phyloP scores from a whole-genome alignment of 2,113 vertebrate genomes.

The Aepyceros melampus region DNA sequence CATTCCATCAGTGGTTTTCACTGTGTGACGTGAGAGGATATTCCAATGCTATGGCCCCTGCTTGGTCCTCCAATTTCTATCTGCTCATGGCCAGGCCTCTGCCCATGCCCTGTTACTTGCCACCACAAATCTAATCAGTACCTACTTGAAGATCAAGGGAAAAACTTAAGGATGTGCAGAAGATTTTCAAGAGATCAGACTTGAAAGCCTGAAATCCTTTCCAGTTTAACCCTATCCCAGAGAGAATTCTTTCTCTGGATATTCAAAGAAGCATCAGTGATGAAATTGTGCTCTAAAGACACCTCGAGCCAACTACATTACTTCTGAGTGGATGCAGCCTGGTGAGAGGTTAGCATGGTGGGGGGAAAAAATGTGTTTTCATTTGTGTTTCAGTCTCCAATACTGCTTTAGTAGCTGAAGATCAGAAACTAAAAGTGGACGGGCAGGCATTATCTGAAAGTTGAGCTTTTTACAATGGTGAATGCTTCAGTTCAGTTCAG shows the following conservation, averaged over 20 bases:
- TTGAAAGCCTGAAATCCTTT: not conserved
- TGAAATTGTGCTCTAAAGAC: not conserved
- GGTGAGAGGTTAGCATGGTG: not conserved
- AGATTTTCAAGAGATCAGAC: not conserved
- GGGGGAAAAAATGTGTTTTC: not conserved
- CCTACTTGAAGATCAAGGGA: not conserved
- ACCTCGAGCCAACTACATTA: not conserved
- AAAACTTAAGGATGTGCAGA: not conserved
- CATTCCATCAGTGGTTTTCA: not conserved
- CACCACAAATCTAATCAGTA: not conserved
- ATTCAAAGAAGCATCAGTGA: not conserved
- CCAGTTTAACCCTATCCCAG: not conserved
- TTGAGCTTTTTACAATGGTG: conserved; percentile 10
- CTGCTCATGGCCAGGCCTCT: not conserved
- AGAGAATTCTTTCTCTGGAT: not conserved
- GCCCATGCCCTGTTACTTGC: not conserved
- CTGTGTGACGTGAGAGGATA: not conserved
- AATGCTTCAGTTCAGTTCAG: too few species aligned
- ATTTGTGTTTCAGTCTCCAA: not conserved
- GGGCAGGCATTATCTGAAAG: not conserved
- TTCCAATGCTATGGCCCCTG: not conserved
- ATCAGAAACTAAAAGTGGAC: not conserved
- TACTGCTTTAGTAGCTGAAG: not conserved
- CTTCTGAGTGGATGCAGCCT: not conserved
- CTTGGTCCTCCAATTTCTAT: not conserved